Conservation (phyloP, 1,140 invertebrate species). For the Lineus longissimus region DNA sequence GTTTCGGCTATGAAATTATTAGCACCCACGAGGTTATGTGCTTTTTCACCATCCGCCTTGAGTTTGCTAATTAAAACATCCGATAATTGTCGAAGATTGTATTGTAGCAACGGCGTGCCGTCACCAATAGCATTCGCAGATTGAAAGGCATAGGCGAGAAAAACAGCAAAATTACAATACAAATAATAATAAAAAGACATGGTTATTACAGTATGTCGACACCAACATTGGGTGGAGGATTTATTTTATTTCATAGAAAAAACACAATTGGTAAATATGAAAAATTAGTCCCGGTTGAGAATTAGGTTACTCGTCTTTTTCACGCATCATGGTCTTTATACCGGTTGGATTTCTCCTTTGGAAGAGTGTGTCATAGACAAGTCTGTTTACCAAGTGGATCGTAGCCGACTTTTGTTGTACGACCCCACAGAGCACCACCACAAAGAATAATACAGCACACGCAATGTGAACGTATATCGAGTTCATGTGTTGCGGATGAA, state of each 20-base stretch:
- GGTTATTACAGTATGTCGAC: too few species aligned
- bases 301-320: neutral
- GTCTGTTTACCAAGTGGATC: neutral
- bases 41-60: neutral
- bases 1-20: neutral
- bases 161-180: neutral
- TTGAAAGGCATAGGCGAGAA: neutral
- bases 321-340: neutral
- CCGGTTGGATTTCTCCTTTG: neutral
- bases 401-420: neutral
- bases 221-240: too few species aligned
- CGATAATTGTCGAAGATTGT: neutral
- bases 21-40: neutral
- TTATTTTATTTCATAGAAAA: too few species aligned
- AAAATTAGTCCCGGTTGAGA: too few species aligned
- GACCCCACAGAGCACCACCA: neutral
- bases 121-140: neutral
- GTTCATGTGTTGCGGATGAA: neutral
- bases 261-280: too few species aligned
- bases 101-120: neutral
- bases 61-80: constrained; percentile 2
- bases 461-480: neutral
- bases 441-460: neutral
- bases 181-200: neutral
- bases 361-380: neutral